These are phyloP conservation scores for Amphiprion percula DNA, from an alignment of 2,113 vertebrate genomes.

Conservation along the genomic window DNA sequence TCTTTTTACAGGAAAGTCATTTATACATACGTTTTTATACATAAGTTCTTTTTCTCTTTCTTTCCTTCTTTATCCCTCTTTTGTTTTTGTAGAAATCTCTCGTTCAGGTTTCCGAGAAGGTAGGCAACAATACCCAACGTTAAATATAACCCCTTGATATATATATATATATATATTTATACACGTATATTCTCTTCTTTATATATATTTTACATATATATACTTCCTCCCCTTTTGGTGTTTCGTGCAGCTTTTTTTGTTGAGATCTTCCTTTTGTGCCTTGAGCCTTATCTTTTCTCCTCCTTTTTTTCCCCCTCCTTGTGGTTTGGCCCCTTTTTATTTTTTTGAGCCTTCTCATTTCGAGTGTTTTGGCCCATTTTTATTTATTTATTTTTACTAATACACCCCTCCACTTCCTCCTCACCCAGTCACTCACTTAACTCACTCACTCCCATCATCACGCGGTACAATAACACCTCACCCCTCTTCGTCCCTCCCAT, in stretches of 20 bases:
- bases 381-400: conserved; percentile 59
- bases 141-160: conserved; percentile 80
- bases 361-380: conserved; percentile 69
- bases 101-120: conserved; percentile 95
- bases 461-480: conserved; percentile 65
- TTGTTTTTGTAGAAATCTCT: conserved; percentile 94
- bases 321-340: conserved; percentile 64
- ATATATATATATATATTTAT: conserved; percentile 66
- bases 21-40: conserved; percentile 74
- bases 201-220: conserved; percentile 76
- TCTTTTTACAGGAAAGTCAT: conserved; percentile 67
- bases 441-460: conserved; percentile 53
- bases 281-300: conserved; percentile 66
- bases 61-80: conserved; percentile 86
- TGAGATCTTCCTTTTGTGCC: conserved; percentile 72
- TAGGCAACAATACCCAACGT: conserved; percentile 87
- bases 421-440: conserved; percentile 44
- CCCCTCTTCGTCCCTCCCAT: conserved; percentile 62
- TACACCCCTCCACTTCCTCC: conserved; percentile 34
- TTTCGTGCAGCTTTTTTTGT: conserved; percentile 79
- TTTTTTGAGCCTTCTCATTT: conserved; percentile 66
- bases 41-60: conserved; percentile 81
- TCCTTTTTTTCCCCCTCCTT: conserved; percentile 48
- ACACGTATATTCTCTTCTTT: conserved; percentile 69
- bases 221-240: conserved; percentile 81